Conservation (phyloP, 2,888 invertebrate genomes). For the Emesis furor region DNA sequence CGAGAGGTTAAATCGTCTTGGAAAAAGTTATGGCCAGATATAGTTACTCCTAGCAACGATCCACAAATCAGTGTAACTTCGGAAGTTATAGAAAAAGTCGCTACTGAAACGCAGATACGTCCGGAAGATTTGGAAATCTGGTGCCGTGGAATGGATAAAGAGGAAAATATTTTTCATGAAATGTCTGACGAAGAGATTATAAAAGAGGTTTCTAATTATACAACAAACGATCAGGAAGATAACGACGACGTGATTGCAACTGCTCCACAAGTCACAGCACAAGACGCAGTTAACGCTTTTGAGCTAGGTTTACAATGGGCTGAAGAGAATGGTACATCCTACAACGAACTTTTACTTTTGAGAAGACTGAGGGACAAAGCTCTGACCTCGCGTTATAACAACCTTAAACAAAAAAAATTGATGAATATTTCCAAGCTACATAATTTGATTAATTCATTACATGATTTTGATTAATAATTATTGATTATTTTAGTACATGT, state of each 20-base stretch:
- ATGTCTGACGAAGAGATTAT: conserved; percentile 71
- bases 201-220: conserved; percentile 39
- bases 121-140: conserved; percentile 74
- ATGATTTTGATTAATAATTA: conserved; percentile 18
- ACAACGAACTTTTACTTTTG: conserved; percentile 74
- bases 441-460: no score
- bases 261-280: conserved; percentile 69
- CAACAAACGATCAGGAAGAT: conserved; percentile 76
- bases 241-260: conserved; percentile 75
- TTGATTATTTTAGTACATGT: conserved; percentile 45
- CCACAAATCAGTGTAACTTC: conserved; percentile 74
- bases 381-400: conserved; percentile 64
- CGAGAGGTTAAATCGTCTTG: no score
- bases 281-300: conserved; percentile 74
- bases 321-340: conserved; percentile 74
- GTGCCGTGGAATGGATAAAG: conserved; percentile 76
- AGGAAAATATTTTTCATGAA: conserved; percentile 72
- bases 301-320: conserved; percentile 77
- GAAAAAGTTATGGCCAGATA: no score
- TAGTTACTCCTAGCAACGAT: conserved; percentile 72
- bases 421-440: conserved; percentile 60
- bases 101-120: conserved; percentile 72
- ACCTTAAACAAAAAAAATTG: conserved; percentile 57
- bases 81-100: conserved; percentile 77
- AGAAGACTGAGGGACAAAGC: conserved; percentile 67